A percentile compares a stretch with the other conserved stretches of the same genome.
Evolutionary conservation across 1,140 invertebrate species (phyloP).

Genomic region (Oryctes rhinoceros): DNA sequence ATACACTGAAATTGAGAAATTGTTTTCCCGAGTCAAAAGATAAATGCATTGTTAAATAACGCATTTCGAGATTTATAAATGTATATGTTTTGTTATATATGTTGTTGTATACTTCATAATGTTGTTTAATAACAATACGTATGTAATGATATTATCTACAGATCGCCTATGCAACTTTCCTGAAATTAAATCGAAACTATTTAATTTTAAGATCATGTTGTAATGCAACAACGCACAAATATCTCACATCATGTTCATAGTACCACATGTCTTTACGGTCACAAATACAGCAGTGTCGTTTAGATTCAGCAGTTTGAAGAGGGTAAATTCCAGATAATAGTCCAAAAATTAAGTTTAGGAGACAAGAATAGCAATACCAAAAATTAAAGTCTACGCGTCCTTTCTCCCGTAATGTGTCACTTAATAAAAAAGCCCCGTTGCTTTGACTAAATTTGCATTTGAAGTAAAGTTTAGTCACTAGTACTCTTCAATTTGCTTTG

Average conservation of each 20-base stretch:
- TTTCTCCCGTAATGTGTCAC: too few relatives aligned
- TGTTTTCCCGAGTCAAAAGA: neutral
- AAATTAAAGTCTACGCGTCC: too few relatives aligned
- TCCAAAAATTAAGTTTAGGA: too few relatives aligned
- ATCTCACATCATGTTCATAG: neutral
- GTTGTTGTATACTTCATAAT: slow-evolving; percentile 17
- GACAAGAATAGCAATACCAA: too few relatives aligned
- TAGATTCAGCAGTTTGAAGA: too few relatives aligned
- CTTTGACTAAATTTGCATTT: too few relatives aligned
- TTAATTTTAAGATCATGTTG: neutral
- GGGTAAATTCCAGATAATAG: too few relatives aligned
- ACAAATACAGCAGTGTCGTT: too few relatives aligned
- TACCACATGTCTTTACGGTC: neutral
- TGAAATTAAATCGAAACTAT: neutral
- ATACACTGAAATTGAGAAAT: too few relatives aligned
- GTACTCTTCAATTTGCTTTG: too few relatives aligned
- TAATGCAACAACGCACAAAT: neutral
- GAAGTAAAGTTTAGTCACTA: too few relatives aligned
- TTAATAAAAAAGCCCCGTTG: too few relatives aligned
- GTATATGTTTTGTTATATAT: slow-evolving; percentile 21
- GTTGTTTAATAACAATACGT: slow-evolving; percentile 46
- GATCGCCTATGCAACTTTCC: slow-evolving; percentile 18
- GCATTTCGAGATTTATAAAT: slow-evolving; percentile 10
- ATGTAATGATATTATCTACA: slow-evolving; percentile 40
- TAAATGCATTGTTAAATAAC: slow-evolving; percentile 8